phyloP scores from a whole-genome alignment of 1,140 invertebrate species.

The Diachasmimorpha longicaudata region DNA sequence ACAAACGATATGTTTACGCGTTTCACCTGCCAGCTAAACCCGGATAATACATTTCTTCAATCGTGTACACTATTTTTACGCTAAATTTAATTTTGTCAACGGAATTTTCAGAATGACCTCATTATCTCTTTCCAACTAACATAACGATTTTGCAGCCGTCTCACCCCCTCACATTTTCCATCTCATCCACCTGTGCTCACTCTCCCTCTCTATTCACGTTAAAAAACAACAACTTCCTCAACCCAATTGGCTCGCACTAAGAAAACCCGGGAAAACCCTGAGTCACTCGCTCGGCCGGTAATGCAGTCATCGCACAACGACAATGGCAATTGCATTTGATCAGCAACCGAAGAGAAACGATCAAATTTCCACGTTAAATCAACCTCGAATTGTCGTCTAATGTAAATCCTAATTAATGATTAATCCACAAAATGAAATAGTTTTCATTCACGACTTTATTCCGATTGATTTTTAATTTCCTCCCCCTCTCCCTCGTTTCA shows the following conservation, averaged over 20 bases:
- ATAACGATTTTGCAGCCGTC: too few species aligned
- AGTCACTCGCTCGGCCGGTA: too few species aligned
- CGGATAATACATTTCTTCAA: not conserved
- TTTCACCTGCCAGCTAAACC: not conserved
- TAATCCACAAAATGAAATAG: slow-evolving; percentile 9
- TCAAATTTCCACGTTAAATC: not conserved
- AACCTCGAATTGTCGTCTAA: not conserved
- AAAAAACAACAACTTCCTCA: too few species aligned
- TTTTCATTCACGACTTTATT: slow-evolving; percentile 11
- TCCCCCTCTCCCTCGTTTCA: not conserved
- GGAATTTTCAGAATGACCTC: not conserved
- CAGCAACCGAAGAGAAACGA: too few species aligned
- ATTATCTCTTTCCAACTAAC: not conserved
- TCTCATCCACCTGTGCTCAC: too few species aligned
- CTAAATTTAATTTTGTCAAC: not conserved
- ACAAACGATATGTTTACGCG: not conserved
- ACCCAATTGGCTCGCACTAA: too few species aligned
- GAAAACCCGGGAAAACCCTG: too few species aligned
- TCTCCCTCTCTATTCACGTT: too few species aligned
- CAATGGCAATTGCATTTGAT: too few species aligned
- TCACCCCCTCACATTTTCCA: too few species aligned
- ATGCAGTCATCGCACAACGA: too few species aligned
- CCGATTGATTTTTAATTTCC: not conserved
- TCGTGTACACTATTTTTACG: not conserved
- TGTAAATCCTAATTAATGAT: slow-evolving; percentile 20